phyloP scores from a whole-genome alignment of 2,797 vertebrate genomes.

The Agapornis canus region DNA sequence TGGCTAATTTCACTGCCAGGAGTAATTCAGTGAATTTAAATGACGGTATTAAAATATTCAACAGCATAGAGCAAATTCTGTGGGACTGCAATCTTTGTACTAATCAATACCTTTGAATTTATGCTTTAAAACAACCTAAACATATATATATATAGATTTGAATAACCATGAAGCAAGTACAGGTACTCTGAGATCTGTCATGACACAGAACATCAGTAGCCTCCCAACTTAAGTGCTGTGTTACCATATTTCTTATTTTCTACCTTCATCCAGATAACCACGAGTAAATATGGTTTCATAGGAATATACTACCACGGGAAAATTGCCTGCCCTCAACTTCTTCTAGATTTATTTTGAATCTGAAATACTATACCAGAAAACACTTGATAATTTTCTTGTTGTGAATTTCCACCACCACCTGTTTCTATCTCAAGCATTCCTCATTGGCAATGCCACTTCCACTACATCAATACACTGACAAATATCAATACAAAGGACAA shows the following conservation, averaged over 20 bases:
- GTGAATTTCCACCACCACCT: neutral
- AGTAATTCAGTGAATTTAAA: neutral
- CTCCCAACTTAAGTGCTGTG: neutral
- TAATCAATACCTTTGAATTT: neutral
- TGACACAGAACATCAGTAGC: neutral
- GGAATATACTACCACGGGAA: neutral
- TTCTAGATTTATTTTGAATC: neutral
- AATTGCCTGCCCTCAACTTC: neutral
- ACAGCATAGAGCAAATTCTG: neutral
- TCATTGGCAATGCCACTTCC: neutral
- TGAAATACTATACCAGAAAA: neutral
- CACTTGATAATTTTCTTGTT: neutral
- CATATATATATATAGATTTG: neutral
- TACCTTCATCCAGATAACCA: neutral
- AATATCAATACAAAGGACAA: neutral
- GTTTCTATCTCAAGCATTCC: neutral
- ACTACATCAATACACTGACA: neutral
- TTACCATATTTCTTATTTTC: neutral
- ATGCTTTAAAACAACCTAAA: neutral
- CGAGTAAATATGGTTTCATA: neutral
- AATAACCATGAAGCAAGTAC: neutral
- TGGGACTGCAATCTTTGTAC: neutral
- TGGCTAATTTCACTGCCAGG: neutral
- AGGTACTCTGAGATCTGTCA: neutral
- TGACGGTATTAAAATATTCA: neutral